These are phyloP conservation scores for Drosophila anomelani DNA, from an alignment of 2,888 invertebrate species.

Conservation along the genomic window DNA sequence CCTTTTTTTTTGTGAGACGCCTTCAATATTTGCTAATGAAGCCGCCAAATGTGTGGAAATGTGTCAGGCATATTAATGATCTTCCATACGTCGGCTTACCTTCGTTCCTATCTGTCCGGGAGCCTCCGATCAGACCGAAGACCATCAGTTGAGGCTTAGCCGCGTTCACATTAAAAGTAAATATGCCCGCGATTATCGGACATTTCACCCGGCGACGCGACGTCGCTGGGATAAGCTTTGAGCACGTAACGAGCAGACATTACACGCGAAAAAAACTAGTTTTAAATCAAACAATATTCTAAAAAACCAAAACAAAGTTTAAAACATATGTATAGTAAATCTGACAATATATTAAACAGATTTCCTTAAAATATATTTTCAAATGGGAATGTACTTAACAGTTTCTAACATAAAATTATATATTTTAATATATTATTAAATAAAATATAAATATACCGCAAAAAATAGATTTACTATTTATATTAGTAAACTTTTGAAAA, in stretches of 20 bases:
- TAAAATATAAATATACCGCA: no score
- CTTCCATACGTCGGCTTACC: conserved; percentile 28
- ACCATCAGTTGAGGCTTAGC: conserved; percentile 26
- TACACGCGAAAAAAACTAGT: conserved; percentile 4
- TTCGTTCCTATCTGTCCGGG: conserved; percentile 23
- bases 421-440: no score
- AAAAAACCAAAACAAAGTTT: not conserved
- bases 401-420: no score
- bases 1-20: conserved; percentile 7
- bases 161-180: conserved; percentile 49
- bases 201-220: conserved; percentile 37
- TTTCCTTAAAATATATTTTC: not conserved
- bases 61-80: conserved; percentile 68
- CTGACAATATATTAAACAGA: not conserved
- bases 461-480: no score
- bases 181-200: conserved; percentile 56
- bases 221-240: conserved; percentile 36
- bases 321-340: not conserved
- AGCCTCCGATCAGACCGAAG: conserved; percentile 6
- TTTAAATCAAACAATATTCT: not conserved
- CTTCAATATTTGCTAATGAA: conserved; percentile 40
- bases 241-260: conserved; percentile 49
- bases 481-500: no score
- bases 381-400: no score
- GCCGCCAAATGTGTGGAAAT: conserved; percentile 39